phyloP scores from a whole-genome alignment of 1,140 invertebrate species.

The Ephestia elutella region DNA sequence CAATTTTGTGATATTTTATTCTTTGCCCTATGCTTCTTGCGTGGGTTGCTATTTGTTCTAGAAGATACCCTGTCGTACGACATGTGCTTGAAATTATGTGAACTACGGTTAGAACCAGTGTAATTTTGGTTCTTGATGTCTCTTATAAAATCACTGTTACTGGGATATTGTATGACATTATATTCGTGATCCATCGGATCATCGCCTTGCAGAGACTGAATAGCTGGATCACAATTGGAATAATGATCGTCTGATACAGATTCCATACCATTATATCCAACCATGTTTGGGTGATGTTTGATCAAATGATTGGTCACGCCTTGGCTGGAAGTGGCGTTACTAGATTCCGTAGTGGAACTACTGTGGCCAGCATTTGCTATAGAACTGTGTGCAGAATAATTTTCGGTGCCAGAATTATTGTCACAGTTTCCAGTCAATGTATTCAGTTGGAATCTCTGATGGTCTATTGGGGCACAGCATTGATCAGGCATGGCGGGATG shows the following conservation, averaged over 20 bases:
- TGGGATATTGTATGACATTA: constrained; percentile 72
- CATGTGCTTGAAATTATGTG: constrained; percentile 73
- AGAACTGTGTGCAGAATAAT: constrained; percentile 72
- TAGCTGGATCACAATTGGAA: constrained; percentile 70
- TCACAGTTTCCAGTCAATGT: constrained; percentile 67
- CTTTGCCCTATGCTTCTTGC: constrained; percentile 68
- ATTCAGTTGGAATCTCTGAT: constrained; percentile 64
- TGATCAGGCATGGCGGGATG: constrained; percentile 72
- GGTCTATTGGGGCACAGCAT: constrained; percentile 61
- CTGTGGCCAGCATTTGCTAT: constrained; percentile 73
- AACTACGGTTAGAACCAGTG: constrained; percentile 66
- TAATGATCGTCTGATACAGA: constrained; percentile 72
- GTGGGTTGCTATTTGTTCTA: constrained; percentile 69
- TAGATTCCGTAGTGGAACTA: constrained; percentile 72
- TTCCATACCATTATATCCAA: constrained; percentile 66
- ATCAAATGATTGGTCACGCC: constrained; percentile 71
- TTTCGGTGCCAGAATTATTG: constrained; percentile 74
- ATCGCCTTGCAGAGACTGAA: constrained; percentile 68
- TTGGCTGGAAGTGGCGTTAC: constrained; percentile 70
- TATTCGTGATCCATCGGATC: constrained; percentile 72
- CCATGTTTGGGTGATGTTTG: constrained; percentile 69
- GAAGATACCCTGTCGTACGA: constrained; percentile 70
- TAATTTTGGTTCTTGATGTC: constrained; percentile 72
- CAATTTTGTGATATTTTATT: constrained; percentile 70
- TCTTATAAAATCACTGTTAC: constrained; percentile 67